Evolutionary conservation across 2,797 vertebrate genomes (phyloP).

Genomic region (Amphiprion clarkii): DNA sequence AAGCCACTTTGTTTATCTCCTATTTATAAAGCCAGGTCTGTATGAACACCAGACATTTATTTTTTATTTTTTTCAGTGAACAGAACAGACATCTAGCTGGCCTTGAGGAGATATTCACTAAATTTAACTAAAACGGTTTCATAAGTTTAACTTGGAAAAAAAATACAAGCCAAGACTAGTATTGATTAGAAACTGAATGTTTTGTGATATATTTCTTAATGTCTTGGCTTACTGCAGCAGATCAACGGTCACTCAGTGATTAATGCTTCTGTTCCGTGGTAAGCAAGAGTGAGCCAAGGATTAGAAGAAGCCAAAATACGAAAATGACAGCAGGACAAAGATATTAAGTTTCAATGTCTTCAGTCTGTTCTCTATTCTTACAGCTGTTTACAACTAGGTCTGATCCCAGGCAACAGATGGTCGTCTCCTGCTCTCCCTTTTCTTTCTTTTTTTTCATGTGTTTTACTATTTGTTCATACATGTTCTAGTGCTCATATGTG

Average conservation of each 20-base stretch:
- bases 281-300: slow-evolving; percentile 29
- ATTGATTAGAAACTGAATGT: not conserved
- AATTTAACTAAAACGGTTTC: not conserved
- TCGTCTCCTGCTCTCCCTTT: slow-evolving; percentile 10
- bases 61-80: too few relatives aligned
- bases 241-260: slow-evolving; percentile 48
- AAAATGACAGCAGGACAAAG: slow-evolving; percentile 66
- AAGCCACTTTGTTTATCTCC: too few relatives aligned
- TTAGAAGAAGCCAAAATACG: slow-evolving; percentile 45
- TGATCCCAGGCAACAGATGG: slow-evolving; percentile 79
- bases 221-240: slow-evolving; percentile 24
- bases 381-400: slow-evolving; percentile 75
- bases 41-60: too few relatives aligned
- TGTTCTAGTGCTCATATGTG: slow-evolving; percentile 36
- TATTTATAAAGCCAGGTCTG: too few relatives aligned
- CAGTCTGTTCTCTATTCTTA: slow-evolving; percentile 75
- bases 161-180: not conserved
- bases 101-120: too few relatives aligned
- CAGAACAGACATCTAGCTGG: too few relatives aligned
- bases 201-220: fast-evolving
- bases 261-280: not conserved
- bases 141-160: not conserved
- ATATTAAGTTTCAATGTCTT: slow-evolving; percentile 68
- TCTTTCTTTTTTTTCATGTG: slow-evolving; percentile 23
- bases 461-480: slow-evolving; percentile 43